Evolutionary conservation across 2,113 vertebrate species (phyloP).

Genomic region (Australoheros scitulus): DNA sequence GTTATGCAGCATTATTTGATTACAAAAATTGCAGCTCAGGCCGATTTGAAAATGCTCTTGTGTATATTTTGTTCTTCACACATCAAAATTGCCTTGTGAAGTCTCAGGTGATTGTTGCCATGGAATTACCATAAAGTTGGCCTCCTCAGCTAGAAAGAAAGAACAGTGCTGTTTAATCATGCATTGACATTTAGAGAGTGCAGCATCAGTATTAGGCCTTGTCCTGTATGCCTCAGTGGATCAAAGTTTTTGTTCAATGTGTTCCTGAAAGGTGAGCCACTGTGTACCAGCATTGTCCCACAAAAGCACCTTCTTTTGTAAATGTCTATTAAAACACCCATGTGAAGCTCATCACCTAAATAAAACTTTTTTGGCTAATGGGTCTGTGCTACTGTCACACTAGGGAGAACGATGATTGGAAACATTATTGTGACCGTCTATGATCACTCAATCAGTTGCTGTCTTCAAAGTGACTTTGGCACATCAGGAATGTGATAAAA

Average conservation of each 20-base stretch:
- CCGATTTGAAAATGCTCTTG: background rate
- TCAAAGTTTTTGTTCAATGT: background rate
- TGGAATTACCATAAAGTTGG: constrained; percentile 6
- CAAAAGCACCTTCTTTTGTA: background rate
- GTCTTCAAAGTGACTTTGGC: background rate
- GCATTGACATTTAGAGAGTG: constrained; percentile 27
- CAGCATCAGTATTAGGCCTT: background rate
- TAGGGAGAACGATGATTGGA: background rate
- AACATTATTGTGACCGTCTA: background rate
- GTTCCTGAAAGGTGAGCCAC: background rate
- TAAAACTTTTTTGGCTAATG: background rate
- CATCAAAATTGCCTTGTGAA: background rate
- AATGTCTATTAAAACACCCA: too few species aligned
- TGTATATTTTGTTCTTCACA: background rate
- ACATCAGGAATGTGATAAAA: background rate
- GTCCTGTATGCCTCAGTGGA: background rate
- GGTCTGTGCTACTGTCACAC: background rate
- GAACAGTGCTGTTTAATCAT: background rate
- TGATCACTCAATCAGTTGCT: background rate
- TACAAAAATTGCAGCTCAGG: constrained; percentile 13
- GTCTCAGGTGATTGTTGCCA: constrained; percentile 20
- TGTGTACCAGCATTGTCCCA: background rate
- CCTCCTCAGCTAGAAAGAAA: background rate
- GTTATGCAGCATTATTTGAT: constrained; percentile 44
- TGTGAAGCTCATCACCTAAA: background rate